These are phyloP conservation scores for Parasteatoda lunata DNA, from an alignment of 2,888 invertebrate genomes.

Conservation along the genomic window DNA sequence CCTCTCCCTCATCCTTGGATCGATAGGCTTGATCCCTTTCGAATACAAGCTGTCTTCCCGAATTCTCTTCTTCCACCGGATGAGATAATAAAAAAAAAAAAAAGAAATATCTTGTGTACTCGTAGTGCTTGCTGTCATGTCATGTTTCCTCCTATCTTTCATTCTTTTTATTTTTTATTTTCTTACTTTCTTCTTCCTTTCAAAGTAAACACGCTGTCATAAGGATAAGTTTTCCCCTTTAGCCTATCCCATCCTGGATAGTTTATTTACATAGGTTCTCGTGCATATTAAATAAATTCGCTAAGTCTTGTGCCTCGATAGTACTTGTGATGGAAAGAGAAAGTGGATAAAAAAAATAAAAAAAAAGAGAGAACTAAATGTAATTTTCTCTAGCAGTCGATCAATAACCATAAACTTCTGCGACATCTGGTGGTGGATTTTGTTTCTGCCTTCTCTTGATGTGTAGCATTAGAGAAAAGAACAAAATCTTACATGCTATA, in stretches of 20 bases:
- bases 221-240: not conserved
- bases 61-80: too few relatives aligned
- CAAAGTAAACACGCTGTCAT: slow-evolving; percentile 32
- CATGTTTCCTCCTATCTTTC: not conserved
- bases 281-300: slow-evolving; percentile 55
- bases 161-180: not conserved
- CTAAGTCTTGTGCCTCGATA: not conserved
- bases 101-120: not conserved
- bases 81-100: too few relatives aligned
- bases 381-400: slow-evolving; percentile 50
- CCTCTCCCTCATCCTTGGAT: too few relatives aligned
- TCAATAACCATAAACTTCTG: slow-evolving; percentile 62
- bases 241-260: not conserved
- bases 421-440: slow-evolving; percentile 49
- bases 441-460: slow-evolving; percentile 2
- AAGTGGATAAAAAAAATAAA: not conserved
- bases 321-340: not conserved
- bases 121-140: not conserved
- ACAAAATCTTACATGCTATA: too few relatives aligned
- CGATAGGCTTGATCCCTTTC: too few relatives aligned
- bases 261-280: slow-evolving; percentile 44
- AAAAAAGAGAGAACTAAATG: slow-evolving; percentile 11
- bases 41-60: too few relatives aligned
- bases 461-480: not conserved
- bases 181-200: not conserved